A percentile compares a stretch with the other conserved stretches of the same genome.
phyloP scores from a whole-genome alignment of 53 echinoderm and acorn worm genomes.

The Actinopyga echinites region DNA sequence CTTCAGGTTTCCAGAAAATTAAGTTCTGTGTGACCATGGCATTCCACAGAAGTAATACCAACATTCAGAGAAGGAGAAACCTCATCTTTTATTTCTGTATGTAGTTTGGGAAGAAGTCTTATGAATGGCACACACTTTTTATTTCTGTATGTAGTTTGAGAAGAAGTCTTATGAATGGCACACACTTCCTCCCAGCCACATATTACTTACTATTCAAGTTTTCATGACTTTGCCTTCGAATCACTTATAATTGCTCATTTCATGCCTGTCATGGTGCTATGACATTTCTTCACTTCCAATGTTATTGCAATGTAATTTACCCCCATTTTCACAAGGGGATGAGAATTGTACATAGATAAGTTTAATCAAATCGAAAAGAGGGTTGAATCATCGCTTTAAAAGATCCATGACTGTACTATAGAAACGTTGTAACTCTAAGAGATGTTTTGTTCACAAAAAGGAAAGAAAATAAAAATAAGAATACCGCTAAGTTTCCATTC shows the following conservation, averaged over 20 bases:
- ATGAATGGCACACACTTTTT: too few species aligned
- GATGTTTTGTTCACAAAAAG: slow-evolving; percentile 10
- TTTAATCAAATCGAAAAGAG: slow-evolving; percentile 3
- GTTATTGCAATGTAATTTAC: slow-evolving; percentile 16
- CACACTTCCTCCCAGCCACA: too few species aligned
- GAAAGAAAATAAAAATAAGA: slow-evolving; percentile 40
- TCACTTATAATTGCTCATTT: slow-evolving; percentile 23
- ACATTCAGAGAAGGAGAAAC: too few species aligned
- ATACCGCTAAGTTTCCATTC: slow-evolving; percentile 17
- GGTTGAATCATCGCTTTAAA: slow-evolving; percentile 33
- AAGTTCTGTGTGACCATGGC: too few species aligned
- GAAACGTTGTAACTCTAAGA: slow-evolving; percentile 22
- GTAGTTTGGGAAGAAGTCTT: too few species aligned
- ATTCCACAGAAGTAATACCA: too few species aligned
- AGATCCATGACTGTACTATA: slow-evolving; percentile 35
- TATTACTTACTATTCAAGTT: not conserved
- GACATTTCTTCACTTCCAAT: slow-evolving; percentile 6
- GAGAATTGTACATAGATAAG: slow-evolving; percentile 34
- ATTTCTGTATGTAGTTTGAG: too few species aligned
- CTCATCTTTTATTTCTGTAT: too few species aligned
- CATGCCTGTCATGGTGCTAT: slow-evolving; percentile 39
- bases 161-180: too few species aligned
- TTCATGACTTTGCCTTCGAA: slow-evolving; percentile 31
- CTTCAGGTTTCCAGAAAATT: too few species aligned
- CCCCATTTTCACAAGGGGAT: slow-evolving; percentile 1